Conservation (phyloP, 1,140 invertebrate species). For the Chrysomallon squamiferum region DNA sequence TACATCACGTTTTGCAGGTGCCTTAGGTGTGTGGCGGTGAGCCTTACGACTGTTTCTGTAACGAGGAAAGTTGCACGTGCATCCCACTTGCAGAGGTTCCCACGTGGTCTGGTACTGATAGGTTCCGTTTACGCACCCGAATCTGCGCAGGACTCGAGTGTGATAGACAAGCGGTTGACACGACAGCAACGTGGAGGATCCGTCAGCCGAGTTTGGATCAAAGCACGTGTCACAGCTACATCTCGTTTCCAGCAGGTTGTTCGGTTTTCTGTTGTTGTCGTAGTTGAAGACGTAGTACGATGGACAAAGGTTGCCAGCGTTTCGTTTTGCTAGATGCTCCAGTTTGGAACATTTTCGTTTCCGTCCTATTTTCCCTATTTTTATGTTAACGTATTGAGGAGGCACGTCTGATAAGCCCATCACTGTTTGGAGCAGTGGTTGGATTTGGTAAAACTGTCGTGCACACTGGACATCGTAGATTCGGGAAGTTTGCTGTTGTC, state of each 20-base stretch:
- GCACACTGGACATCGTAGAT: not conserved
- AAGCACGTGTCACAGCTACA: not conserved
- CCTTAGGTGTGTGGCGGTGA: too few relatives aligned
- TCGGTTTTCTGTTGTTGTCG: constrained; percentile 8
- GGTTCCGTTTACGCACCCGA: not conserved
- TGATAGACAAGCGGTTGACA: not conserved
- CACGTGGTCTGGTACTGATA: not conserved
- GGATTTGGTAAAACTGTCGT: constrained; percentile 11
- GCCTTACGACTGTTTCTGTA: too few relatives aligned
- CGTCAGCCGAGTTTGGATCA: not conserved
- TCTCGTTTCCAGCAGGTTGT: not conserved
- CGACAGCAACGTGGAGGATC: not conserved
- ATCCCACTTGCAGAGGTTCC: not conserved
- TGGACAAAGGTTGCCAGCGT: not conserved
- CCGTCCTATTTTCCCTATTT: too few relatives aligned
- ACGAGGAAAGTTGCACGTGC: not conserved
- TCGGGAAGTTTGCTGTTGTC: not conserved
- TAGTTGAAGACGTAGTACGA: not conserved
- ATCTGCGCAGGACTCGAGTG: not conserved
- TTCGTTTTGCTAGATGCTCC: not conserved
- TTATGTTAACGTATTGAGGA: not conserved
- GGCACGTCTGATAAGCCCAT: not conserved
- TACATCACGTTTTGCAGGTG: too few relatives aligned
- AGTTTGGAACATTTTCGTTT: not conserved
- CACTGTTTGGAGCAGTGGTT: not conserved